These are phyloP conservation scores for Xanthia icteritia DNA, from an alignment of 2,888 invertebrate species.

Conservation along the genomic window DNA sequence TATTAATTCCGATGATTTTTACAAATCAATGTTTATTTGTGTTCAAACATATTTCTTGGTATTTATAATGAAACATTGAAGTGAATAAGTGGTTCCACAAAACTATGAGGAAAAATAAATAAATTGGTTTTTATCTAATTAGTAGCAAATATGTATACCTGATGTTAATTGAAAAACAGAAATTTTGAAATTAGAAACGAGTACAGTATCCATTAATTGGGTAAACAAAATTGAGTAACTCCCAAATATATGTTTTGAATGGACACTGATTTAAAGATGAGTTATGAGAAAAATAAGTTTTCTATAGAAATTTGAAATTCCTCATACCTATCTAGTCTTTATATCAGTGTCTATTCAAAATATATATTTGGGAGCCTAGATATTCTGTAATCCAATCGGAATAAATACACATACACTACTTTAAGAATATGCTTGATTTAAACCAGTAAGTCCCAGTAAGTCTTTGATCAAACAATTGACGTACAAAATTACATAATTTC, in stretches of 20 bases:
- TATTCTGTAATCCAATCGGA: too few relatives aligned
- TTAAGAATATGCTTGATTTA: too few relatives aligned
- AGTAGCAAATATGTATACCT: neutral
- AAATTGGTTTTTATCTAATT: neutral
- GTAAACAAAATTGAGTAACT: neutral
- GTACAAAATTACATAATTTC: neutral
- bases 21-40: constrained; percentile 23
- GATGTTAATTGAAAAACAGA: neutral
- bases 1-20: constrained; percentile 32
- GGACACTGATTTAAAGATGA: too few relatives aligned
- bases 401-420: too few relatives aligned
- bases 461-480: neutral
- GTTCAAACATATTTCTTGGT: constrained; percentile 33
- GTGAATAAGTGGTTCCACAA: neutral
- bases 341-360: too few relatives aligned
- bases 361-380: too few relatives aligned
- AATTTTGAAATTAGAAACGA: neutral
- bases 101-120: constrained; percentile 16
- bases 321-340: too few relatives aligned
- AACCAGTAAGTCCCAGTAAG: too few relatives aligned
- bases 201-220: neutral
- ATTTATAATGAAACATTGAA: constrained; percentile 7
- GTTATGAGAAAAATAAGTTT: too few relatives aligned
- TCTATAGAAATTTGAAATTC: too few relatives aligned
- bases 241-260: too few relatives aligned